Evolutionary conservation across 1,140 invertebrate genomes (phyloP), one percentile per base, ranked within the genome.

Genomic region (Drosophila leontia): DNA sequence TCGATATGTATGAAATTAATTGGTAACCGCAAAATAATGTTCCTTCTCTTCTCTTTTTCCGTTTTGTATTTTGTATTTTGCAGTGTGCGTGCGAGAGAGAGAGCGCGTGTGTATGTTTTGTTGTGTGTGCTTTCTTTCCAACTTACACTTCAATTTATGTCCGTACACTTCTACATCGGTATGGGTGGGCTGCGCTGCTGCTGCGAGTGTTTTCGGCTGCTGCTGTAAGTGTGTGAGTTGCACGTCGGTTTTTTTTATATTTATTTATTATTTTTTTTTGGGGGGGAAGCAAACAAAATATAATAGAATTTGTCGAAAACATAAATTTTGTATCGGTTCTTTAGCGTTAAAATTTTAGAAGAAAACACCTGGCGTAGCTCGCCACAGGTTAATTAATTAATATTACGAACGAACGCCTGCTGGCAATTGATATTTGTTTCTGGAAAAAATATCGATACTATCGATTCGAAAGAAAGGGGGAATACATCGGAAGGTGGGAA

Each of bases 91-190:
- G 34, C 64, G 61, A 32, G 26, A 32, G 26, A 32, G 26, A 50
- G 48, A 34, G 26, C 48, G 48, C 48, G 50, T 34, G 50, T 51
- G n/a, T 51, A 32, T 51, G 29, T 51, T 50, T 51, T 51, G 29
- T 51, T 17, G 61, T 37, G 17, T 64, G 48, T 51, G 50, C 50
- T 39, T 58, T 35, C 19, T 42, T 64, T 17, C 50, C 50, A 51
- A 51, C 50, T 51, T 51, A 55, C 63, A 67, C 57, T 45, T 61
- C 29, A 64, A 64, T 44, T 41, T 51, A 48, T 65, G 47, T 26
- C 47, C 26, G 48, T 50, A 32, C 47, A 29, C 47, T 50, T n/a
- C 48, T 50, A 39, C 47, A 19, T 65, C 19, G 23, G 63, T 19
- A 39, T 35, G 47, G 47, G 23, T 48, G 26, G 32, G 47, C 47